Evolutionary conservation across 2,888 invertebrate genomes (phyloP).

Genomic region (Melinaea marsaeus): DNA sequence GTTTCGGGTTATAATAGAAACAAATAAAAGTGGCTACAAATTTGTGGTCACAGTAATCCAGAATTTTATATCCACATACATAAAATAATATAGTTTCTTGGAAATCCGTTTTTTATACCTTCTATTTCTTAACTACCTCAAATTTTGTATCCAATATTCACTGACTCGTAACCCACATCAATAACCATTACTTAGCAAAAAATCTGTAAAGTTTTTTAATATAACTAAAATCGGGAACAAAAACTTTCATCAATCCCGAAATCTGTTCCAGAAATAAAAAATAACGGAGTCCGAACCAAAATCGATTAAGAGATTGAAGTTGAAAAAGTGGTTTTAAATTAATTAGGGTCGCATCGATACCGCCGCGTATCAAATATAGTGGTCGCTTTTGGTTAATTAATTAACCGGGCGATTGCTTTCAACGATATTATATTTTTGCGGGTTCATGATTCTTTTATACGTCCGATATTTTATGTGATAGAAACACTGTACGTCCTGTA

Average conservation of each 20-base stretch:
- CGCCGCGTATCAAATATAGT: conserved; percentile 30
- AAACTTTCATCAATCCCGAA: conserved; percentile 20
- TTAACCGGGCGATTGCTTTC: conserved; percentile 35
- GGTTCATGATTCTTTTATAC: conserved; percentile 28
- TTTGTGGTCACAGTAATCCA: no score
- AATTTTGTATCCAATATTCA: conserved; percentile 1
- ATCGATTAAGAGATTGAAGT: conserved; percentile 35
- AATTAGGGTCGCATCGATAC: conserved; percentile 30
- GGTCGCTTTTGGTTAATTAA: conserved; percentile 35
- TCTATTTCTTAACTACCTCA: neutral
- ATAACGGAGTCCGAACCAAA: conserved; percentile 28
- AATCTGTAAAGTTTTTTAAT: conserved; percentile 2
- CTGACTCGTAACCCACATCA: conserved; percentile 5
- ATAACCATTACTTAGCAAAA: conserved; percentile 13
- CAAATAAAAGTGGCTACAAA: no score
- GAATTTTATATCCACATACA: no score
- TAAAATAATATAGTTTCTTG: no score
- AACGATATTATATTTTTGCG: conserved; percentile 31
- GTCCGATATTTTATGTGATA: conserved; percentile 21
- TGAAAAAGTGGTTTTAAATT: conserved; percentile 36
- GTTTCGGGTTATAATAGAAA: no score
- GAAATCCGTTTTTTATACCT: neutral
- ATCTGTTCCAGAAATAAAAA: conserved; percentile 26
- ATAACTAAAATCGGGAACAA: conserved; percentile 15
- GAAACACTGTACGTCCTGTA: neutral